A percentile compares a stretch with the other conserved stretches of the same genome.
phyloP scores from a whole-genome alignment of 2,888 invertebrate genomes.

The Tyria jacobaeae region DNA sequence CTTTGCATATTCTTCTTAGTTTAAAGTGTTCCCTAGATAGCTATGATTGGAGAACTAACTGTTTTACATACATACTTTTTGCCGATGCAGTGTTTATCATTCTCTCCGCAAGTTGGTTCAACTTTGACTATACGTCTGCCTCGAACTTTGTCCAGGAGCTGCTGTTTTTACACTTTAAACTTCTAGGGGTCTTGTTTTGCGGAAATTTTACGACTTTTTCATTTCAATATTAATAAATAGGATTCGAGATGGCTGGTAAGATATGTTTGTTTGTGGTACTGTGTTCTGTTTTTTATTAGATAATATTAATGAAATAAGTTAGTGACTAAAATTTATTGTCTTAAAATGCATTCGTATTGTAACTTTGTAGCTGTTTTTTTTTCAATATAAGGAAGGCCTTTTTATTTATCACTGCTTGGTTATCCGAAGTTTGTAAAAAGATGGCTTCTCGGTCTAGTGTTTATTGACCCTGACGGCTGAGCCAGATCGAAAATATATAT shows the following conservation, averaged over 20 bases:
- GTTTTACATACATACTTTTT: conserved; percentile 34
- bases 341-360: too few relatives aligned
- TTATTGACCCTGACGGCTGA: too few relatives aligned
- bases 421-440: too few relatives aligned
- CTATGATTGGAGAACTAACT: conserved; percentile 17
- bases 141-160: conserved; percentile 48
- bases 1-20: conserved; percentile 7
- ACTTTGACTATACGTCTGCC: conserved; percentile 65
- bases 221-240: conserved; percentile 47
- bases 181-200: conserved; percentile 41
- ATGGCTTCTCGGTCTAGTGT: too few relatives aligned
- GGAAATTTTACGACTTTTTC: conserved; percentile 34
- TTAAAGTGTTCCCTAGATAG: conserved; percentile 34
- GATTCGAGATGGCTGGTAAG: conserved; percentile 21
- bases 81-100: conserved; percentile 59
- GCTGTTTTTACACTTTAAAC: conserved; percentile 47
- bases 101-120: conserved; percentile 56
- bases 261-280: conserved; percentile 17
- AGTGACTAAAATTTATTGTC: background rate
- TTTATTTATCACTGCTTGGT: too few relatives aligned
- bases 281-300: background rate
- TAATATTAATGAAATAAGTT: background rate
- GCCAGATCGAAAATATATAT: too few relatives aligned
- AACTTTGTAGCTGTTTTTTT: too few relatives aligned
- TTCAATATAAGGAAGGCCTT: too few relatives aligned